Evolutionary conservation across 2,797 vertebrate genomes (phyloP), one percentile per base, ranked within the genome.

Genomic region (Huso huso): DNA sequence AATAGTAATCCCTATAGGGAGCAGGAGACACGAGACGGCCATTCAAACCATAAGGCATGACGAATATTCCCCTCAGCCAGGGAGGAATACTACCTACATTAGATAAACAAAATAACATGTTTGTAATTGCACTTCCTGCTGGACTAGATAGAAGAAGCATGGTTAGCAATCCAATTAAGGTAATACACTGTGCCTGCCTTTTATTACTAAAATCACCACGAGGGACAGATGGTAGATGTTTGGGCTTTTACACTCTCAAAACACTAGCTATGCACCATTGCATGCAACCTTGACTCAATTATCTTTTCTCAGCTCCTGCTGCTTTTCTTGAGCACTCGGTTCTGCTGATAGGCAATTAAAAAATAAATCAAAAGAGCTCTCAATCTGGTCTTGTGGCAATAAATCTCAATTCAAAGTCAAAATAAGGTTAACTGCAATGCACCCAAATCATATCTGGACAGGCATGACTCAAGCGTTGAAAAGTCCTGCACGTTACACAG

Each of bases 341-440:
- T 80, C 75, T 78, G 51, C 72, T 66, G 72, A 76, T 77, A 77
- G 83, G 86, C 84, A 88, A 87, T 88, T 88, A 83, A 84, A 77
- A 68, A 49, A 70, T 68, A 66, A 68, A 82, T 70, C 65, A 66
- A 83, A 82, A 79, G 78, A 78, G 80, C 78, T 76, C 78, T 76
- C 49, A 75, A 67, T 74, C 73, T n/a, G 74, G 79, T 80, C 71
- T 75, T 68, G 61, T 70, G 66, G 72, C 73, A 73, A 86, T 89
- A 79, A 80, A 87, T 88, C 79, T 74, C 70, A 74, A 85, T 81
- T 82, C 78, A 85, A 88, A 85, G 83, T 87, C 87, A 81, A 79
- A 71, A 74, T 83, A 90, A 89, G 86, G 87, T 86, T 81, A 83
- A 53, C 62, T 68, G 69, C 18, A 51, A 66, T 64, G 23, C 65